Conservation (phyloP, 2,113 vertebrate species). For the Blennius ocellaris region DNA sequence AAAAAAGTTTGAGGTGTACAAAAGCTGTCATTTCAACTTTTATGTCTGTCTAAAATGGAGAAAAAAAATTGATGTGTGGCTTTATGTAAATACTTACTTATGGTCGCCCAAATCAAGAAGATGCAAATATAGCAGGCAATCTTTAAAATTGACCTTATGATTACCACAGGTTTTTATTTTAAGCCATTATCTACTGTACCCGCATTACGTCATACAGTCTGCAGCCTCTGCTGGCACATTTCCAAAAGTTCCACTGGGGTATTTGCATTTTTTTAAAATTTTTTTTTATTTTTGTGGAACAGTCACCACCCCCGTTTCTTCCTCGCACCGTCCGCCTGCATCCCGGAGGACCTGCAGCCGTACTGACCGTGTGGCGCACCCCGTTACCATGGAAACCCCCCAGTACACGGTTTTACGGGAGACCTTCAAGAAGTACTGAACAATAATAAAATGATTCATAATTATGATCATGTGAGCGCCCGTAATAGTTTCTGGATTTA, state of each 20-base stretch:
- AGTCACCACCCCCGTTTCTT: slow-evolving; percentile 4
- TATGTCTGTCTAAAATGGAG: slow-evolving; percentile 4
- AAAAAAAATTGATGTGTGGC: neutral
- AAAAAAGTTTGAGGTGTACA: neutral
- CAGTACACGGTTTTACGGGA: slow-evolving; percentile 37
- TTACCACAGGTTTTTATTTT: slow-evolving; percentile 6
- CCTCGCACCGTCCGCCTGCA: slow-evolving; percentile 17
- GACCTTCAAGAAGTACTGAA: neutral
- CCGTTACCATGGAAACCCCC: slow-evolving; percentile 70
- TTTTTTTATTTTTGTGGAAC: slow-evolving; percentile 32
- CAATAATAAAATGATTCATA: no score
- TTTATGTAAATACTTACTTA: neutral
- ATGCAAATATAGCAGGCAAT: neutral
- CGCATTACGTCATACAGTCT: slow-evolving; percentile 61
- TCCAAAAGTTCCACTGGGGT: neutral
- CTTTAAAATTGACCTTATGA: slow-evolving; percentile 3
- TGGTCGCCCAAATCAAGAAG: neutral
- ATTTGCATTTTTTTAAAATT: no score
- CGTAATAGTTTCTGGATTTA: no score
- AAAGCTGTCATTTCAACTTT: neutral
- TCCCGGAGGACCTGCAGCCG: slow-evolving; percentile 43
- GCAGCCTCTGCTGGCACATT: slow-evolving; percentile 2
- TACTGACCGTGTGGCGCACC: slow-evolving; percentile 46
- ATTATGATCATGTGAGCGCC: no score
- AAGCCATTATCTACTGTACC: slow-evolving; percentile 14